These are phyloP conservation scores for Zygothrica quintamaculata DNA, from an alignment of 2,888 invertebrate species.

Conservation along the genomic window DNA sequence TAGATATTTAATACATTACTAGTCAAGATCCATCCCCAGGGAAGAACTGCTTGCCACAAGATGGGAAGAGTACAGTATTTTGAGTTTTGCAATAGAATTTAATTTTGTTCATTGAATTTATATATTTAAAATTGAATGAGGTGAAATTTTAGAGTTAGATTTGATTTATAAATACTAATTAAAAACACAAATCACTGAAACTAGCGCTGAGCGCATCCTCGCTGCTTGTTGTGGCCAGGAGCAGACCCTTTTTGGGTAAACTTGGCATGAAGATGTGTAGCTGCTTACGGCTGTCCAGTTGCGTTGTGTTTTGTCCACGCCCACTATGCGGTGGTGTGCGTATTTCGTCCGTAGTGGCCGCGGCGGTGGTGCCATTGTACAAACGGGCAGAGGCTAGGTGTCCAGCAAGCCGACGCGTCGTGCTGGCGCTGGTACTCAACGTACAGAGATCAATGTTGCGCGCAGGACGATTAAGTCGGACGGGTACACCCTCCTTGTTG, in stretches of 20 bases:
- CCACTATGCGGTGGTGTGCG: constrained; percentile 69
- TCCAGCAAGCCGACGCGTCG: constrained; percentile 74
- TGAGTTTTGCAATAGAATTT: too few species aligned
- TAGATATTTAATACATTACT: too few species aligned
- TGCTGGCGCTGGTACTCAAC: constrained; percentile 70
- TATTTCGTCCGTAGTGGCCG: constrained; percentile 35
- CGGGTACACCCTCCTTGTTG: constrained; percentile 83
- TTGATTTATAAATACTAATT: too few species aligned
- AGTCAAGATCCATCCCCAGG: constrained; percentile 31
- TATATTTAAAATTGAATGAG: neutral
- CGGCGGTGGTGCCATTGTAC: constrained; percentile 59
- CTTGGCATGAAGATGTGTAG: constrained; percentile 91
- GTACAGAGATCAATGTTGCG: constrained; percentile 82
- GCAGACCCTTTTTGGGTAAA: constrained; percentile 85
- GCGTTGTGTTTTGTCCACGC: constrained; percentile 38
- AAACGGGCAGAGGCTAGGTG: constrained; percentile 78
- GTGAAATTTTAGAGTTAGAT: neutral
- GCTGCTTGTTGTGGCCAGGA: constrained; percentile 34
- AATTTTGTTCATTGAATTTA: neutral
- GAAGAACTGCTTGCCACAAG: constrained; percentile 55
- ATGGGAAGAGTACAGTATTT: constrained; percentile 47
- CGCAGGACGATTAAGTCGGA: constrained; percentile 82
- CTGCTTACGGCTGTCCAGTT: constrained; percentile 86
- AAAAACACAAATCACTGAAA: constrained; percentile 76
- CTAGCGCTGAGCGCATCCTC: constrained; percentile 78